Base-by-base conservation (phyloP, 2,797 vertebrate species). In the Telmatherina bonti region DNA sequence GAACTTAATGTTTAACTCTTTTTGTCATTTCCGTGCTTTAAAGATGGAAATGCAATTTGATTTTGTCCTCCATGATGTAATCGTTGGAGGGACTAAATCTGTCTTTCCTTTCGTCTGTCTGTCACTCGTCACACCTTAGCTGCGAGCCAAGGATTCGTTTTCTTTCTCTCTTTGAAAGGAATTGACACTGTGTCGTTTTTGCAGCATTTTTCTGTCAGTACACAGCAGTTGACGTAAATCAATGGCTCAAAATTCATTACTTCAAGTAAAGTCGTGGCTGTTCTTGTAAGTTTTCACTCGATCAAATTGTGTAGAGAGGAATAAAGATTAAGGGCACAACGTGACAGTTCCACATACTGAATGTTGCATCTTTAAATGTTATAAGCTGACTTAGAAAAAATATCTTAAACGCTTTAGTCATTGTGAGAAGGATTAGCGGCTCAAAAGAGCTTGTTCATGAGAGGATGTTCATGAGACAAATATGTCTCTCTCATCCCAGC, bases 1-100 rank as follows among this genome's bases (percentile, higher is more conserved):
- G 72, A 70, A 79, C 76, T 85, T 79, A 13, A 59, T 1, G 49
- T 41, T 35, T 20, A 68, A 75, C 68, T 70, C 29, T 20, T 53
- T 47, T 18, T 69, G 30, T 53, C 5, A 22, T 57, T 62, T 59
- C 20, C 45, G 69, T 47, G 53, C 74, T 75, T 80, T 53, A 61
- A 60, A 59, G 51, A 66, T 35, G 49, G 30, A 72, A 60, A 74
- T 65, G 33, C 36, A 58, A 43, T 26, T 62, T 62, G 22, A 36
- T 55, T n/a, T 57, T 20, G 38, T 65, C 41, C 33, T 71, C 11
- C 4, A 1, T 51, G 26, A 47, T 59, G 26, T 74, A 57, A 60
- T 72, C 36, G 30, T 43, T 10, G 53, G 2, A 60, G 55, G 38
- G 55, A 74, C 41, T 35, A 33, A 47, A 38, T 45, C 30, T 0